Base-by-base conservation (phyloP, 53 echinoderm and acorn worm genomes). In the Zoroaster sp. region DNA sequence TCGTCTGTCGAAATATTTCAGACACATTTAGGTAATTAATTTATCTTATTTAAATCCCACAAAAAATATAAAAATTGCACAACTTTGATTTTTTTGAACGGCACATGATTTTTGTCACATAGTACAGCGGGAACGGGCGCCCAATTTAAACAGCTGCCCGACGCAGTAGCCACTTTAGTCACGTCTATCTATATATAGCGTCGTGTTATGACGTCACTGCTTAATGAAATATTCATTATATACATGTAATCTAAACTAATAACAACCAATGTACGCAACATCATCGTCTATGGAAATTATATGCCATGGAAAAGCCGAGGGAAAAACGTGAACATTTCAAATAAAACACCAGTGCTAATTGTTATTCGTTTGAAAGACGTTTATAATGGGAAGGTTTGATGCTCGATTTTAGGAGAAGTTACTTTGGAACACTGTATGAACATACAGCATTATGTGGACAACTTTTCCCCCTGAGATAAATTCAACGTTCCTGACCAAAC, bases 61-160 rank as follows among this genome's bases (percentile, higher is more conserved):
- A 85, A 85, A 53, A 20, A n/a, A 1, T 72, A 72, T 71, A 47
- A 83, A 83, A 85, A 85, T 85, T 85, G 85, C 85, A 85, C 85
- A 85, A 83, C 52, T 85, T 70, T 85, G 45, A 69, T 59, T n/a
- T 17, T 20, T 69, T 72, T 46, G 34, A 70, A 85, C 85, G 85
- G 85, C 85, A 85, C 85, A 85, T 45, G 20, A 46, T 39, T 59
- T n/a, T 71, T 85, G 85, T 83, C 71, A 85, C 85, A 36, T 45
- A 70, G 20, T 45, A 83, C 68, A 83, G 83, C 70, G 72, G 45
- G 46, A 13, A 30, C 39, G 18, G 20, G 7, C 35, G 30, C 70
- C 43, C 67, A 83, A 23, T 40, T 18, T 74, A 34, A 85, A 36
- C 71, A 71, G 71, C 71, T 49, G 46, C 35, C 85, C 70, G 70